Evolutionary conservation across 92 coral and sea anemone species (phyloP).

Genomic region (Paramuricea clavata): DNA sequence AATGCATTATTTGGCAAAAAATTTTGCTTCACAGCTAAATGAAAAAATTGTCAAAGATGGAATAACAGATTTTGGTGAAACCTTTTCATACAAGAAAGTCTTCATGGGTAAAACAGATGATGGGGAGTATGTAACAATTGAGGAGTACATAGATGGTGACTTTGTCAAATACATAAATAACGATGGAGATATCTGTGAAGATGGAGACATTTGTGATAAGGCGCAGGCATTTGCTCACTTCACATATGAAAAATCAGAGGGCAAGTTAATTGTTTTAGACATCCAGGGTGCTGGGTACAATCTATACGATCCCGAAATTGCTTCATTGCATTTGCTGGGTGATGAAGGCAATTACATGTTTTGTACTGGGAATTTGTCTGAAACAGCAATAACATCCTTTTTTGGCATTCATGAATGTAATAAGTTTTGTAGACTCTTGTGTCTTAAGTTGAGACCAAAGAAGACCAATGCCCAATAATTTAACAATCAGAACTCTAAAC

Average conservation of each 20-base stretch:
- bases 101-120: slow-evolving; percentile 64
- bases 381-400: slow-evolving; percentile 7
- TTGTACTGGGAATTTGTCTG: slow-evolving; percentile 29
- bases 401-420: background rate
- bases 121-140: slow-evolving; percentile 65
- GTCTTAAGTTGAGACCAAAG: slow-evolving; percentile 63
- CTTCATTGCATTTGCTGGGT: slow-evolving; percentile 47
- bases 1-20: slow-evolving; percentile 48
- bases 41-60: slow-evolving; percentile 29
- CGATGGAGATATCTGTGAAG: slow-evolving; percentile 71
- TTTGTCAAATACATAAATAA: slow-evolving; percentile 67
- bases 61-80: slow-evolving; percentile 48
- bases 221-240: slow-evolving; percentile 68
- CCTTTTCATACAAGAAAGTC: slow-evolving; percentile 60
- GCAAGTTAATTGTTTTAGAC: slow-evolving; percentile 55
- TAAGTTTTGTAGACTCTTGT: slow-evolving; percentile 21
- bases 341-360: slow-evolving; percentile 44
- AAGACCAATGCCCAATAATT: background rate
- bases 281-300: slow-evolving; percentile 68
- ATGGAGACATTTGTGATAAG: slow-evolving; percentile 60
- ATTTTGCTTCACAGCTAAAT: slow-evolving; percentile 39
- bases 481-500: background rate
- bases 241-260: slow-evolving; percentile 64
- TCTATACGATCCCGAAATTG: slow-evolving; percentile 70
- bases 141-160: slow-evolving; percentile 63